Base-by-base conservation (phyloP, 2,113 vertebrate genomes). In the Pardalotus punctatus region DNA sequence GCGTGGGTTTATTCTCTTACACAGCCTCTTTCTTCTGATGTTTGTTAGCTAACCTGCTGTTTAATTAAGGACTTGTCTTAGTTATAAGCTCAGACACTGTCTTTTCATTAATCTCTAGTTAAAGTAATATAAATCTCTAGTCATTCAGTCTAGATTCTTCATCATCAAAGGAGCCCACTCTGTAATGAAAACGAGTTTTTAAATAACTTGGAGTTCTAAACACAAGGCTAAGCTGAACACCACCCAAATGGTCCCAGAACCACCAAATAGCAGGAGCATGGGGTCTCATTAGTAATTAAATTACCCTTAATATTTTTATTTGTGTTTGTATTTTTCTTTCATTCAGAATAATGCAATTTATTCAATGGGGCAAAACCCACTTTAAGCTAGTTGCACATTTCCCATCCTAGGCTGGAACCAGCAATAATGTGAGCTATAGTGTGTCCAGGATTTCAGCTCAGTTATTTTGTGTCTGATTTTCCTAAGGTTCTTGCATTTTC, bases 31-130 rank as follows among this genome's bases (percentile, higher is more conserved):
- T 85, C 45, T 65, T 94, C 66, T 86, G 40, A 82, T 76, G 42
- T 69, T 73, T 88, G 79, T 69, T 73, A 88, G 25, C 40, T 88
- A 90, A 92, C 81, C 81, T 93, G 74, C 81, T 93, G 69, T 88
- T 93, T 93, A 94, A 94, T 92, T 93, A 96, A 90, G 74, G 54
- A 47, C 40, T 94, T 93, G 40, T 86, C 88, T 90, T 66, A 54
- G 74, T 57, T 90, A 82, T 70, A 88, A 93, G 82, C 81, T 83
- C 62, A 88, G 79, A 42, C 21, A 65, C 38, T 66, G 88, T 69
- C 50, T 93, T 83, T 58, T 83, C 88, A 88, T 95, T 94, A 93
- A 92, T 95, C 92, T 90, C 25, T 47, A 42, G 12, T 57, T 90
- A 95, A 85, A 6, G 1, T 58, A 77, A 82, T 58, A 94, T 25